Conservation (phyloP, 2,888 invertebrate species). For the Eilema depressum region DNA sequence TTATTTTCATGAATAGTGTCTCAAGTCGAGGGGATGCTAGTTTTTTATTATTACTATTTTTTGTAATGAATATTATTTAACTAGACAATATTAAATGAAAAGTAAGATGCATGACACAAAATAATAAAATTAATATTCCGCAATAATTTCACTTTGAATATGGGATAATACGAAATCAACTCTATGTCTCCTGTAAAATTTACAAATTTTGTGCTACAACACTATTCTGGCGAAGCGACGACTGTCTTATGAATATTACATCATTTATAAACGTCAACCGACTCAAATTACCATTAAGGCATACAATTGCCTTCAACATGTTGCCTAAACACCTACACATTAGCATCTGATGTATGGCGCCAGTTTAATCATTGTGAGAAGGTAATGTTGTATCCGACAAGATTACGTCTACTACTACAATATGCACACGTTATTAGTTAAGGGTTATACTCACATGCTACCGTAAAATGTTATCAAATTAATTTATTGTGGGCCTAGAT, state of each 20-base stretch:
- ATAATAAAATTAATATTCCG: too few relatives aligned
- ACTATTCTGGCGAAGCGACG: too few relatives aligned
- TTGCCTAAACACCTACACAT: constrained; percentile 3
- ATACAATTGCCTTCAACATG: constrained; percentile 3
- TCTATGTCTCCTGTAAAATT: too few relatives aligned
- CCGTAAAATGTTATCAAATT: background rate
- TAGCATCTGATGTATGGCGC: constrained; percentile 7
- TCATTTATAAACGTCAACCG: background rate
- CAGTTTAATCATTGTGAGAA: constrained; percentile 10
- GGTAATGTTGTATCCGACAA: constrained; percentile 16
- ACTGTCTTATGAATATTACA: background rate
- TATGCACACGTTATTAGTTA: constrained; percentile 3
- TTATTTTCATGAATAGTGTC: too few relatives aligned
- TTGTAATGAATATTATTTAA: too few relatives aligned
- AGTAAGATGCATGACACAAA: too few relatives aligned
- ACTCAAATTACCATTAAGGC: constrained; percentile 6
- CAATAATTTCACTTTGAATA: too few relatives aligned
- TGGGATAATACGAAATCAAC: too few relatives aligned
- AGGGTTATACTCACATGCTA: background rate
- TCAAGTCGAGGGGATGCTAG: too few relatives aligned
- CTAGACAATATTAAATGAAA: too few relatives aligned
- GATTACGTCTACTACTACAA: constrained; percentile 11
- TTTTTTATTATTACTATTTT: too few relatives aligned
- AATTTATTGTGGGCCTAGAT: background rate
- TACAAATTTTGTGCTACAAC: too few relatives aligned